Conservation (phyloP, 1,140 invertebrate species). For the Asobara japonica region DNA sequence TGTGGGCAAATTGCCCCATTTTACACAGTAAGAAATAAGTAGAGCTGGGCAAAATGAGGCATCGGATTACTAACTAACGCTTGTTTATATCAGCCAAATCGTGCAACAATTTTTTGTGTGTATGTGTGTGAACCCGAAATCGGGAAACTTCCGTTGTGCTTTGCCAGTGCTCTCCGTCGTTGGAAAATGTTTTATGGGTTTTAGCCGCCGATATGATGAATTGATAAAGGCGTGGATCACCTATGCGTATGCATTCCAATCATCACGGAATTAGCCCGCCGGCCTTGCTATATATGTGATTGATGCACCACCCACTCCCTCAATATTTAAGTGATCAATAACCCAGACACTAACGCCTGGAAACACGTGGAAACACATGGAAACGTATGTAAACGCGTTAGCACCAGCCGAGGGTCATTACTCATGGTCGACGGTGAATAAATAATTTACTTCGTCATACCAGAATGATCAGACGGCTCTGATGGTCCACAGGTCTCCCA, state of each 20-base stretch:
- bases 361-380: conserved; percentile 25
- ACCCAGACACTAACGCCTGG: too few relatives aligned
- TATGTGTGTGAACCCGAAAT: too few relatives aligned
- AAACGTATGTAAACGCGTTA: conserved; percentile 42
- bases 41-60: too few relatives aligned
- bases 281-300: conserved; percentile 42
- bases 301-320: conserved; percentile 54
- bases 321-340: conserved; percentile 60
- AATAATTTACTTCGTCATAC: conserved; percentile 58
- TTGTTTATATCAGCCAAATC: too few relatives aligned
- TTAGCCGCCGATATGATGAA: conserved; percentile 20
- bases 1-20: too few relatives aligned
- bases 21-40: too few relatives aligned
- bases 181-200: neutral
- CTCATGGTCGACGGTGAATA: conserved; percentile 57
- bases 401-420: conserved; percentile 50
- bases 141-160: too few relatives aligned
- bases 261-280: neutral
- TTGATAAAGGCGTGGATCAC: conserved; percentile 30
- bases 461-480: conserved; percentile 45
- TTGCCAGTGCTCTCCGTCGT: too few relatives aligned
- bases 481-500: conserved; percentile 16
- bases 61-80: too few relatives aligned
- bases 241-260: conserved; percentile 31
- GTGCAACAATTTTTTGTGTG: too few relatives aligned